Evolutionary conservation across 2,113 vertebrate species (phyloP), one percentile per base, ranked within the genome.

Genomic region (Promerops cafer): DNA sequence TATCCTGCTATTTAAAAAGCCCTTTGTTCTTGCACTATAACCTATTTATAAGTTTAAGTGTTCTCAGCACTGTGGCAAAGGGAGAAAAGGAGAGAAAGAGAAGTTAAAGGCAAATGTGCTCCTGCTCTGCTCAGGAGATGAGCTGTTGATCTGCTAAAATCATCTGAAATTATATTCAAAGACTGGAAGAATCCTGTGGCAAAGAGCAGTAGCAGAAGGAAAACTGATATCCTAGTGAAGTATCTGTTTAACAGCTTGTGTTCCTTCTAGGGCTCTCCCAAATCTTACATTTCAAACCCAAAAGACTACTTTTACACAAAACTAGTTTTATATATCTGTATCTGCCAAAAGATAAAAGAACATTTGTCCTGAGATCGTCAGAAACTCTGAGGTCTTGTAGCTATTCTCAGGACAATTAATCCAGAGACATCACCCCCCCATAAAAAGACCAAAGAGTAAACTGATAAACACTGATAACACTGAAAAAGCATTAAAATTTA

Each of bases 101-200:
- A 22, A n/a, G 49, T 82, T 79, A 65, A 21, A 47, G 21, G 57
- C 9, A 75, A 79, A 76, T 65, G 44, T 57, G 10, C 18, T 53
- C n/a, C 59, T 2, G 2, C 2, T 11, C 21, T 35, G 10, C 47
- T 52, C 2, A 0, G 33, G 22, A 71, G 22, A 49, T 26, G 7
- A 50, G 28, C 52, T 89, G 15, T 61, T 2, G 19, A 16, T 61
- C 47, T 70, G 13, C 84, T 71, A 22, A 35, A 63, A 3, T 26
- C 3, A 0, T 39, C 26, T 54, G 44, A 71, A 71, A 50, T 13
- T 8, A 27, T 63, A 50, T 63, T 63, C 19, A 53, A 37, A 66
- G 31, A 13, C 22, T 66, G 71, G 31, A 86, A 79, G 42, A 28
- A 79, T 71, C 39, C 52, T 76, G 40, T 2, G 3, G 33, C 44